These are phyloP conservation scores for Albula glossodonta DNA, from an alignment of 2,113 vertebrate species.

Conservation along the genomic window DNA sequence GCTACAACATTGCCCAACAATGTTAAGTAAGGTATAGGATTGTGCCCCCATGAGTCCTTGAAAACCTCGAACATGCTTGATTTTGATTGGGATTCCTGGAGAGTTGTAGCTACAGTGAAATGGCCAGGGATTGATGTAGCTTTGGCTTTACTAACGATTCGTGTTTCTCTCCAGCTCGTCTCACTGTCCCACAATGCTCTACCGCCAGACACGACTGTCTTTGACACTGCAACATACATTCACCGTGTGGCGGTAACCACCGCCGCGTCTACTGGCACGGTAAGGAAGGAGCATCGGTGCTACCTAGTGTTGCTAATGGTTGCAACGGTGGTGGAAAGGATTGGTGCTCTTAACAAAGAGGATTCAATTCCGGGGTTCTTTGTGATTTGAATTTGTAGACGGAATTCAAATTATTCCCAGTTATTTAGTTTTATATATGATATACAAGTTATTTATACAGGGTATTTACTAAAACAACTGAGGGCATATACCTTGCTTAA, in stretches of 20 bases:
- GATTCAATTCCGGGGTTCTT: too few relatives aligned
- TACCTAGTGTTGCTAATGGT: too few relatives aligned
- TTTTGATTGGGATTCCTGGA: neutral
- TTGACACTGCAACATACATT: slow-evolving; percentile 25
- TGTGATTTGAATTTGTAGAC: too few relatives aligned
- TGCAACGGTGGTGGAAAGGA: too few relatives aligned
- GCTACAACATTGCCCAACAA: neutral
- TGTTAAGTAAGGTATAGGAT: too few relatives aligned
- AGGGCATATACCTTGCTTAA: too few relatives aligned
- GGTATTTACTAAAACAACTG: too few relatives aligned
- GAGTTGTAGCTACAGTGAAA: neutral
- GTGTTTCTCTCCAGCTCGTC: slow-evolving; percentile 39
- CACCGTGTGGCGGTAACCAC: slow-evolving; percentile 34
- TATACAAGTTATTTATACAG: too few relatives aligned
- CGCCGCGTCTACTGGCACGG: slow-evolving; percentile 18
- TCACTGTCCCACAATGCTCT: slow-evolving; percentile 58
- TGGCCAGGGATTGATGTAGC: neutral
- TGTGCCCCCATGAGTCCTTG: neutral
- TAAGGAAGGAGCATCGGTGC: neutral
- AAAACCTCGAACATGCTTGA: neutral
- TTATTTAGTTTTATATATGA: too few relatives aligned
- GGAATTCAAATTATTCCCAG: too few relatives aligned
- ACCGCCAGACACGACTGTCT: slow-evolving; percentile 35
- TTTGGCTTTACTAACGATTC: neutral
- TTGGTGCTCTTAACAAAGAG: too few relatives aligned